Percentiles rank a stretch among this genome's conserved stretches.
Evolutionary conservation across 2,797 vertebrate genomes (phyloP).

Genomic region (Enteromius fasciolatus): DNA sequence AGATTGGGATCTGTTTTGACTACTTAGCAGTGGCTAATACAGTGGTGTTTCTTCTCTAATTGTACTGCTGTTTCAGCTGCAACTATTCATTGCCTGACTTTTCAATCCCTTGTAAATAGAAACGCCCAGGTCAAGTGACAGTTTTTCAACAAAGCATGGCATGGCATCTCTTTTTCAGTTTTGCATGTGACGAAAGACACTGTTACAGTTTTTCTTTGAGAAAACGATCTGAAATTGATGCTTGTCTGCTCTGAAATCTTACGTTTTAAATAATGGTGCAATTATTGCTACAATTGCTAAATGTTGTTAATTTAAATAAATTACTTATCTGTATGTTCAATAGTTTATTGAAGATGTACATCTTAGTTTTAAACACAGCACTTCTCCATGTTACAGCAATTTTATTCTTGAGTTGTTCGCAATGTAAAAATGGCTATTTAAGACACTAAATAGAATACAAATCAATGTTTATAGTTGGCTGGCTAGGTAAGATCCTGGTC

Average conservation of each 20-base stretch:
- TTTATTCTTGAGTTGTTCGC: not conserved
- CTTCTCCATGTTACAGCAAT: not conserved
- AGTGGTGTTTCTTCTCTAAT: constrained; percentile 73
- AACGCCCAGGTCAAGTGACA: constrained; percentile 64
- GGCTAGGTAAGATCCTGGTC: not conserved
- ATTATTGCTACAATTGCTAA: not conserved
- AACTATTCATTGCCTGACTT: constrained; percentile 69
- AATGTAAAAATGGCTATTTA: not conserved
- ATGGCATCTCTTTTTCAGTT: constrained; percentile 22
- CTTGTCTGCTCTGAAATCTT: not conserved
- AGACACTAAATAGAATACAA: not conserved
- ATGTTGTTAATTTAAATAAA: not conserved
- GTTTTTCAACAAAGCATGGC: constrained; percentile 34
- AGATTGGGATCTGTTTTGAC: constrained; percentile 74
- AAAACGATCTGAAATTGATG: not conserved
- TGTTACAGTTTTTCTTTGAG: not conserved
- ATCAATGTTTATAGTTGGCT: not conserved
- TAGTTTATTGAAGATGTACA: not conserved
- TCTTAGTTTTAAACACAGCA: not conserved
- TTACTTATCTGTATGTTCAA: not conserved
- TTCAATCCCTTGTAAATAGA: constrained; percentile 73
- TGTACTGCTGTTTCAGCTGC: constrained; percentile 68
- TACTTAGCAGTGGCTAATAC: constrained; percentile 72
- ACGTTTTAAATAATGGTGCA: not conserved
- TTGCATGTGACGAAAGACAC: not conserved